phyloP scores from a whole-genome alignment of 92 coral and sea anemone species.

The Bergia puertoricense region DNA sequence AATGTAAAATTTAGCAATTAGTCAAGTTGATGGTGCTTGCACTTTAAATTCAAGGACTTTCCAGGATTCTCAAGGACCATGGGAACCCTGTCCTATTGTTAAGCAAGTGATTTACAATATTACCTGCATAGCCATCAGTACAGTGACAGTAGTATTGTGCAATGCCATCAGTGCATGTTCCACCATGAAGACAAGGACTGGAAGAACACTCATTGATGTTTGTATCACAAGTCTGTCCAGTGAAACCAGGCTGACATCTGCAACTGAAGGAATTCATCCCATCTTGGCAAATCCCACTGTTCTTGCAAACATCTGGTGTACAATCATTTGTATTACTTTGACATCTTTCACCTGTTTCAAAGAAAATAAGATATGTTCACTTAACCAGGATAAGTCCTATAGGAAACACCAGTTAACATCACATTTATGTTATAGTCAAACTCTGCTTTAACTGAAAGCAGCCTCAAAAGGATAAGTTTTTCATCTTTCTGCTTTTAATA shows the following conservation, averaged over 20 bases:
- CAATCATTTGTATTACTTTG: constrained; percentile 35
- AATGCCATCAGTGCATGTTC: constrained; percentile 37
- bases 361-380: not conserved
- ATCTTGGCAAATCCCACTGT: constrained; percentile 38
- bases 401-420: not conserved
- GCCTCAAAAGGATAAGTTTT: too few species aligned
- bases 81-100: too few species aligned
- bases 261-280: constrained; percentile 39
- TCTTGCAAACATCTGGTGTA: constrained; percentile 44
- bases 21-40: too few species aligned
- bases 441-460: not conserved
- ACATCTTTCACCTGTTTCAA: constrained; percentile 16
- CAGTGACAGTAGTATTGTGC: constrained; percentile 41
- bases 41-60: too few species aligned
- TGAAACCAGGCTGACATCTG: constrained; percentile 37
- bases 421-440: not conserved
- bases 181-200: constrained; percentile 35
- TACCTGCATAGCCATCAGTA: constrained; percentile 37
- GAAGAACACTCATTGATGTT: constrained; percentile 43
- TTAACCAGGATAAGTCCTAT: not conserved
- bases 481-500: not conserved
- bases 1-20: too few species aligned
- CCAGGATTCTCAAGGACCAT: too few species aligned
- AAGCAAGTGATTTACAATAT: too few species aligned
- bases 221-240: constrained; percentile 38